These are phyloP conservation scores for Athalia circularis DNA, from an alignment of 2,888 invertebrate species.

Conservation along the genomic window DNA sequence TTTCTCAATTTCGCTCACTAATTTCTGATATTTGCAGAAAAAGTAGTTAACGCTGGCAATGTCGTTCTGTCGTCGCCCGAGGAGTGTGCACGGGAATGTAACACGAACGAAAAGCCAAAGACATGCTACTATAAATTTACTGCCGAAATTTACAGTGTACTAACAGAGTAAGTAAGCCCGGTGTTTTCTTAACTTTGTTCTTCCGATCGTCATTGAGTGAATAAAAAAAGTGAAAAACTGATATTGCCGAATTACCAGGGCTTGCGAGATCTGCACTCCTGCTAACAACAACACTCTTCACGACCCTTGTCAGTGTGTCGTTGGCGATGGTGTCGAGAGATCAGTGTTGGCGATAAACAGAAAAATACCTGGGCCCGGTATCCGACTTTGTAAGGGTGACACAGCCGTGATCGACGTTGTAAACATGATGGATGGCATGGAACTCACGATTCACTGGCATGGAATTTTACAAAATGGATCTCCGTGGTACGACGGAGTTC, in stretches of 20 bases:
- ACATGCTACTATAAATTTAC: slow-evolving; percentile 55
- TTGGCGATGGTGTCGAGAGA: slow-evolving; percentile 90
- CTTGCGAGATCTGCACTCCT: slow-evolving; percentile 89
- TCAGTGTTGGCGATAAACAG: slow-evolving; percentile 90
- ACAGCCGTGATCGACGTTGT: slow-evolving; percentile 89
- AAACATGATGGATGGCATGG: slow-evolving; percentile 91
- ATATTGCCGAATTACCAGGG: slow-evolving; percentile 74
- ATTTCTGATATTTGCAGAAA: not conserved
- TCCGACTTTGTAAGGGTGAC: slow-evolving; percentile 92
- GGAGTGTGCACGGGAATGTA: slow-evolving; percentile 28
- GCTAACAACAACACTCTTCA: slow-evolving; percentile 85
- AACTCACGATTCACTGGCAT: slow-evolving; percentile 94
- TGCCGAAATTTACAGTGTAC: slow-evolving; percentile 56
- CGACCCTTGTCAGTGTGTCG: slow-evolving; percentile 87
- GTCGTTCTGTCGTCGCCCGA: slow-evolving; percentile 1
- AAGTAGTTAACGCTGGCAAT: slow-evolving; percentile 63
- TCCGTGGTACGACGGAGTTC: slow-evolving; percentile 93
- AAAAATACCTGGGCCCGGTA: slow-evolving; percentile 91
- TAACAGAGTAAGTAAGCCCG: slow-evolving; percentile 33
- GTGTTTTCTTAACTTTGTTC: not conserved
- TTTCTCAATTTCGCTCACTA: too few relatives aligned
- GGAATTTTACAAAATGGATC: slow-evolving; percentile 89
- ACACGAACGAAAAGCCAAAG: not conserved
- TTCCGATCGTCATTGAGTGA: too few relatives aligned
- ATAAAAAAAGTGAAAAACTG: too few relatives aligned